Evolutionary conservation across 1,140 invertebrate genomes (phyloP).

Genomic region (Musca domestica): DNA sequence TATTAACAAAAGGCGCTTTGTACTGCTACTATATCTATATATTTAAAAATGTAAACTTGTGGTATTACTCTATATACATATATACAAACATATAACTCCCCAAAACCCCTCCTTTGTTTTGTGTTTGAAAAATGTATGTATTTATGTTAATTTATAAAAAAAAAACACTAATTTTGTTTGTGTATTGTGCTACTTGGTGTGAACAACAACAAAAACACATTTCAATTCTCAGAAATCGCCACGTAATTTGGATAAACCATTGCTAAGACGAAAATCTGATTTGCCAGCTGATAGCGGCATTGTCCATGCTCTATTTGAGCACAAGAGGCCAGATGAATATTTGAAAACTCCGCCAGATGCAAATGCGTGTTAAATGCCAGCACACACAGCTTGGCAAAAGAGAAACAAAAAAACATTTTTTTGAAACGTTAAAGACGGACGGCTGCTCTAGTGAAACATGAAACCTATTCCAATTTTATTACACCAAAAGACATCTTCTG

Average conservation of each 20-base stretch:
- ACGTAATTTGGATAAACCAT: conserved; percentile 77
- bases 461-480: neutral
- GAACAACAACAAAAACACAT: conserved; percentile 31
- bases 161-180: neutral
- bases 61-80: no score
- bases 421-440: neutral
- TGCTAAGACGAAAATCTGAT: conserved; percentile 91
- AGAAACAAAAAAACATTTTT: conserved; percentile 10
- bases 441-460: neutral
- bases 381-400: neutral
- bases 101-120: no score
- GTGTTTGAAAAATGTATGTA: no score
- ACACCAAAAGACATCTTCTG: neutral
- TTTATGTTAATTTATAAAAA: neutral
- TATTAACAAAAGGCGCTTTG: no score
- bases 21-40: no score
- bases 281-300: conserved; percentile 88
- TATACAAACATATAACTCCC: conserved; percentile 17
- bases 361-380: conserved; percentile 36
- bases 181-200: conserved; percentile 8
- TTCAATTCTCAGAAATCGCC: conserved; percentile 15
- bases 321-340: conserved; percentile 83
- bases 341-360: conserved; percentile 76
- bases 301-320: conserved; percentile 84
- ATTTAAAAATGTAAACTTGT: no score